A percentile compares a stretch with the other conserved stretches of the same genome.
Conservation (phyloP, 2,888 invertebrate genomes). For the Drosophila basisetae region DNA sequence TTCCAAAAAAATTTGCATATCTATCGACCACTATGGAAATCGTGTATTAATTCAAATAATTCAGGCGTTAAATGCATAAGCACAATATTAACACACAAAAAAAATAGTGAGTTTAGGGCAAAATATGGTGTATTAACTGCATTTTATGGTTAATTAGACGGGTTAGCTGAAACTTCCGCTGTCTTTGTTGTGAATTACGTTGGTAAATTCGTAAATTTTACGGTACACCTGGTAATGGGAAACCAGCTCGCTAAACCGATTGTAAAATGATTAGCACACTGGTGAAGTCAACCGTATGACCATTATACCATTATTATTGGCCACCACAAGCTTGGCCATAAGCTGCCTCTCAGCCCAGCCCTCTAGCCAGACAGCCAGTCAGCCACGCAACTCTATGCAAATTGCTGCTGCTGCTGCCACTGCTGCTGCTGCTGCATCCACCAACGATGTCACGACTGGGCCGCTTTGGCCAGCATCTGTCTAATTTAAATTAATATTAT, state of each 20-base stretch:
- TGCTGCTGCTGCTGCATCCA: not conserved
- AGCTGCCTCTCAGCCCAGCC: conserved; percentile 28
- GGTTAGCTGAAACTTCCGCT: conserved; percentile 36
- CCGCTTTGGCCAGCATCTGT: conserved; percentile 56
- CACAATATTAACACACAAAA: conserved; percentile 12
- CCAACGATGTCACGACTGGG: conserved; percentile 22
- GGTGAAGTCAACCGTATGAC: conserved; percentile 46
- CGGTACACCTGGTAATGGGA: conserved; percentile 37
- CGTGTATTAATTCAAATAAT: conserved; percentile 56
- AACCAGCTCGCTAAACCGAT: conserved; percentile 47
- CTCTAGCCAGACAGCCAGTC: not conserved
- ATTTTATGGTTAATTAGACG: conserved; percentile 71
- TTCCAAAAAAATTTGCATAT: conserved; percentile 51
- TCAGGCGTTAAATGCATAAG: conserved; percentile 58
- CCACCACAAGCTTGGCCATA: conserved; percentile 41
- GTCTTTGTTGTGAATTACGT: conserved; percentile 10
- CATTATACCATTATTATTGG: conserved; percentile 53
- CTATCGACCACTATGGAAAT: conserved; percentile 17
- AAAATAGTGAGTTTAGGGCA: conserved; percentile 4
- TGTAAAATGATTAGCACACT: conserved; percentile 63
- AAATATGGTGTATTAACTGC: conserved; percentile 52
- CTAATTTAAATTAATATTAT: conserved; percentile 82
- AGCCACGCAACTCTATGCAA: conserved; percentile 12
- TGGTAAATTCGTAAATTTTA: conserved; percentile 64
- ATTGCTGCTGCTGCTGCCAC: conserved; percentile 32